Percentiles rank a stretch among this genome's conserved stretches.
phyloP scores from a whole-genome alignment of 2,797 vertebrate genomes.

The Characodon lateralis region DNA sequence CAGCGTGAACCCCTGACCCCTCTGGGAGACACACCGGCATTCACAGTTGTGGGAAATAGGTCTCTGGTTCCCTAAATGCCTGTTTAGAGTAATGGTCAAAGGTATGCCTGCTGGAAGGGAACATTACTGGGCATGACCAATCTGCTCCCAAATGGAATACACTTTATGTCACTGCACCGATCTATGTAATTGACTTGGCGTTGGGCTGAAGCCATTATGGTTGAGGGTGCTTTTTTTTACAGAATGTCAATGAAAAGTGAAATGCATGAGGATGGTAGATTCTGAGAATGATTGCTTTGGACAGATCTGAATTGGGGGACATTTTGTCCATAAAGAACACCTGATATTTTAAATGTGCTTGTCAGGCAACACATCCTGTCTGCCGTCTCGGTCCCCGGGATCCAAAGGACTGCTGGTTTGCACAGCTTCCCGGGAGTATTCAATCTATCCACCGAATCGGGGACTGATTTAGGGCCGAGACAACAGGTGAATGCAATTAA shows the following conservation, averaged over 20 bases:
- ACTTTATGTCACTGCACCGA: constrained; percentile 76
- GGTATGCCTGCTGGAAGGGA: constrained; percentile 66
- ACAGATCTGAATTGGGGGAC: constrained; percentile 55
- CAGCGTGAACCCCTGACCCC: constrained; percentile 69
- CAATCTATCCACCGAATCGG: constrained; percentile 3
- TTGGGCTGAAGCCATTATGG: constrained; percentile 61
- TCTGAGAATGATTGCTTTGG: constrained; percentile 60
- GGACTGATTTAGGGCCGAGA: constrained; percentile 25
- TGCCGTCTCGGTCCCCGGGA: constrained; percentile 2
- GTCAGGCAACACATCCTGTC: constrained; percentile 14
- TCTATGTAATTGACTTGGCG: constrained; percentile 74
- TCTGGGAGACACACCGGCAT: constrained; percentile 56
- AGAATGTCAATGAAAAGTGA: constrained; percentile 55
- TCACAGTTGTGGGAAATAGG: constrained; percentile 64
- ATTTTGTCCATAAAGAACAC: constrained; percentile 39
- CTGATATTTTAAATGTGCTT: constrained; percentile 33
- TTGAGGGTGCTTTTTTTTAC: constrained; percentile 44
- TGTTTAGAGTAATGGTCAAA: constrained; percentile 75
- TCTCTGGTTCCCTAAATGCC: constrained; percentile 68
- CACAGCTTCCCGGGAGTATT: constrained; percentile 23
- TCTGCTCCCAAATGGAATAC: constrained; percentile 77
- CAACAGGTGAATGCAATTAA: constrained; percentile 63
- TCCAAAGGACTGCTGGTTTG: constrained; percentile 11
- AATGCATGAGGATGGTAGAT: constrained; percentile 42
- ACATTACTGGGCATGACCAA: constrained; percentile 76